Percentiles rank a stretch among this genome's conserved stretches.
phyloP scores from a whole-genome alignment of 2,113 vertebrate genomes.

The Ochotona curzoniae region DNA sequence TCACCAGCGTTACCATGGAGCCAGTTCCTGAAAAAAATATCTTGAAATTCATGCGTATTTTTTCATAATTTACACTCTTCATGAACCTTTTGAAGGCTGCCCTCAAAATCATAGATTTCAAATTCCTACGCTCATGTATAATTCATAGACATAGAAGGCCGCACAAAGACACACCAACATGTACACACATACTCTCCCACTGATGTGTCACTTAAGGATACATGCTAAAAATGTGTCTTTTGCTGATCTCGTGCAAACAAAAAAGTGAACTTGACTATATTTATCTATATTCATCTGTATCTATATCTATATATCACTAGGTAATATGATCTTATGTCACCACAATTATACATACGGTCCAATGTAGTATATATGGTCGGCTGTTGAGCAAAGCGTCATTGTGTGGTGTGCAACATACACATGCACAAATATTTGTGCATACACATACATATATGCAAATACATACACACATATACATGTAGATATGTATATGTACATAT shows the following conservation, averaged over 20 bases:
- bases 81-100: too few species aligned
- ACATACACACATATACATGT: not conserved
- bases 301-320: not conserved
- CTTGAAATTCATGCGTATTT: too few species aligned
- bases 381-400: not conserved
- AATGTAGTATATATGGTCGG: not conserved
- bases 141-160: too few species aligned
- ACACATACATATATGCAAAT: not conserved
- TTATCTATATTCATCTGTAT: too few species aligned
- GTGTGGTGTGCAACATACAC: not conserved
- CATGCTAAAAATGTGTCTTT: not conserved
- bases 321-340: not conserved
- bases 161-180: not conserved
- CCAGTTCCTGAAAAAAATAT: too few species aligned
- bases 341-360: too few species aligned
- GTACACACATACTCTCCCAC: not conserved
- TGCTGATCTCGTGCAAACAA: too few species aligned
- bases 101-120: too few species aligned
- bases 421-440: not conserved
- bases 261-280: too few species aligned
- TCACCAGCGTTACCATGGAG: too few species aligned
- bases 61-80: too few species aligned
- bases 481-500: not conserved
- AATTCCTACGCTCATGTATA: too few species aligned
- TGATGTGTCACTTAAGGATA: not conserved